phyloP scores from a whole-genome alignment of 2,888 invertebrate genomes.

The Diloba caeruleocephala region DNA sequence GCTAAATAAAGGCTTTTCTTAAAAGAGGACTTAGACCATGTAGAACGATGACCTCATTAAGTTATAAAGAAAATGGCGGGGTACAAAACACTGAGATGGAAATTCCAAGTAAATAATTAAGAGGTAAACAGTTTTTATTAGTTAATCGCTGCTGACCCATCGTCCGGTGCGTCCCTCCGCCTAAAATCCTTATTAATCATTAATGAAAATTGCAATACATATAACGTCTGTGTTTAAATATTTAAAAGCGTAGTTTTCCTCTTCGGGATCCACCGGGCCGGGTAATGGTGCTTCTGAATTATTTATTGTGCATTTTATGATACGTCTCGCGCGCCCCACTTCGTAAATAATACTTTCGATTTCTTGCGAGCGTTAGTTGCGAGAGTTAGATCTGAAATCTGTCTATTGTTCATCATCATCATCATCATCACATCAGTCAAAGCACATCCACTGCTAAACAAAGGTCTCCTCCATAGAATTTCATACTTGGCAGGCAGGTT shows the following conservation, averaged over 20 bases:
- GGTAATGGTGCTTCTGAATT: constrained; percentile 84
- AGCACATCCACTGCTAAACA: too few relatives aligned
- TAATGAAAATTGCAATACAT: constrained; percentile 88
- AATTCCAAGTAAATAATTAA: constrained; percentile 38
- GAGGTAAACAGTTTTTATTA: constrained; percentile 46
- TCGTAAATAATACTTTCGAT: constrained; percentile 81
- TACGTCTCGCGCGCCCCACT: constrained; percentile 73
- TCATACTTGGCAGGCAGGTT: too few relatives aligned
- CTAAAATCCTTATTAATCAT: constrained; percentile 80
- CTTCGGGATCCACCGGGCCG: constrained; percentile 66
- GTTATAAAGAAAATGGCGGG: too few relatives aligned
- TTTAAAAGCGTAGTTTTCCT: constrained; percentile 82
- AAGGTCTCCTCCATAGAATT: too few relatives aligned
- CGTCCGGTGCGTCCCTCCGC: constrained; percentile 67
- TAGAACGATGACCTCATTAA: too few relatives aligned
- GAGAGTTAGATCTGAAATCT: too few relatives aligned
- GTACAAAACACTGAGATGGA: neutral
- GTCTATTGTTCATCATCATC: too few relatives aligned
- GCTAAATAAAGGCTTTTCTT: too few relatives aligned
- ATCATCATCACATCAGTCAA: too few relatives aligned
- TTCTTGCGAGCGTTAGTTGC: constrained; percentile 53
- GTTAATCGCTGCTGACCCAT: constrained; percentile 45
- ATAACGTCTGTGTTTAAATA: constrained; percentile 85
- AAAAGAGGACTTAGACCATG: too few relatives aligned
- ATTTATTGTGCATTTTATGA: constrained; percentile 85